Percentiles rank a stretch among this genome's conserved stretches.
Evolutionary conservation across 2,113 vertebrate genomes (phyloP).

Genomic region (Bos javanicus): DNA sequence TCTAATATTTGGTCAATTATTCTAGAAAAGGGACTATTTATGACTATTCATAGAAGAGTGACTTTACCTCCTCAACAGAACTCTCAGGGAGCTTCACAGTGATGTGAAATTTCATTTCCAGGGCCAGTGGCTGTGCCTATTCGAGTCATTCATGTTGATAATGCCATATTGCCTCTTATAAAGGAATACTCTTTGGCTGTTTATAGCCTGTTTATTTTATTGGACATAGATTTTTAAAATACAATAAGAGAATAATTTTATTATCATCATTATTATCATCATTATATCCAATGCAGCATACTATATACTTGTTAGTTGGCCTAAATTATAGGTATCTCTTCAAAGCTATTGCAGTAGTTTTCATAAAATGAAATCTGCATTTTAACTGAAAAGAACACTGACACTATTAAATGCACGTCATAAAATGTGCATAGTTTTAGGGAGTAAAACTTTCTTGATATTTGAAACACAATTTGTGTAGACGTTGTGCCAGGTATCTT

Average conservation of each 20-base stretch:
- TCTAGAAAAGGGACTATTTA: not conserved
- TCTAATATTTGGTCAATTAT: not conserved
- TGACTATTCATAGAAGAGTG: not conserved
- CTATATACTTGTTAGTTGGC: not conserved
- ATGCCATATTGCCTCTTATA: not conserved
- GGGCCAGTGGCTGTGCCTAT: not conserved
- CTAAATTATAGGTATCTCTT: not conserved
- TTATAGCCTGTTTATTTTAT: not conserved
- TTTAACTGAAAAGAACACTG: not conserved
- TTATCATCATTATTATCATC: not conserved
- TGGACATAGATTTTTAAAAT: not conserved
- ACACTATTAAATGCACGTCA: not conserved
- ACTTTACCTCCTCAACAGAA: not conserved
- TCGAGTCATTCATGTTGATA: not conserved
- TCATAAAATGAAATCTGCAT: not conserved
- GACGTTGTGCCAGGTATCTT: not conserved
- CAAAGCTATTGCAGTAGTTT: not conserved
- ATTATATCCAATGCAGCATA: not conserved
- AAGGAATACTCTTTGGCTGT: not conserved
- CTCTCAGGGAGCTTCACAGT: not conserved
- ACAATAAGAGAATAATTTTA: not conserved
- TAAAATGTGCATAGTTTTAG: not conserved
- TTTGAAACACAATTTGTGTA: not conserved
- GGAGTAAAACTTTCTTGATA: not conserved
- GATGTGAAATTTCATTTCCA: not conserved